Evolutionary conservation across 2,797 vertebrate genomes (phyloP).

Genomic region (Pseudochirops cupreus): DNA sequence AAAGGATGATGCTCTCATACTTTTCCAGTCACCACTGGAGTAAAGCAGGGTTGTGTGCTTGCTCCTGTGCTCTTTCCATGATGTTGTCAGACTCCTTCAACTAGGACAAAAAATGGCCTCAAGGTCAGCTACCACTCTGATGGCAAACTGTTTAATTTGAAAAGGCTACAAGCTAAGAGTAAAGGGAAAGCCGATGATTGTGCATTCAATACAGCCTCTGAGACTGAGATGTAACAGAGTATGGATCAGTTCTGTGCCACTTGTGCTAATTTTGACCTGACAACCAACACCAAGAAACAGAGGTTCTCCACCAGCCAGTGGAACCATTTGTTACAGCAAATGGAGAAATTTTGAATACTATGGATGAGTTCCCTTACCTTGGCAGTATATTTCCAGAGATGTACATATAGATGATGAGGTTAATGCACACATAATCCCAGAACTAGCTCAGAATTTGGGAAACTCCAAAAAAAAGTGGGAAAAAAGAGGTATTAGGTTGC

Average conservation of each 20-base stretch:
- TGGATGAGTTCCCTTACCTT: not conserved
- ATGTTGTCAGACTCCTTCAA: not conserved
- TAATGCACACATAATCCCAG: not conserved
- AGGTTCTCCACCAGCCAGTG: not conserved
- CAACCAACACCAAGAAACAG: not conserved
- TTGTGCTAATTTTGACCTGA: not conserved
- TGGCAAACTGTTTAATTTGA: not conserved
- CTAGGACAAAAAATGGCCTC: not conserved
- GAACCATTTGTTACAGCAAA: not conserved
- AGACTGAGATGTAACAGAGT: not conserved
- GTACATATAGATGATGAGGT: not conserved
- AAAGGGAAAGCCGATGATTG: not conserved
- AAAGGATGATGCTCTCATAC: not conserved
- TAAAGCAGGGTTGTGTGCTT: not conserved
- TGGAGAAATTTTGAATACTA: not conserved
- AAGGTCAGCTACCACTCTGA: not conserved
- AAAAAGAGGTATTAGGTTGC: too few relatives aligned
- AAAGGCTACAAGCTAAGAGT: not conserved
- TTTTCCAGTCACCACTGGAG: not conserved
- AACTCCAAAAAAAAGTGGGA: not conserved
- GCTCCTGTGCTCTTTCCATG: not conserved
- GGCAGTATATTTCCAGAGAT: not conserved
- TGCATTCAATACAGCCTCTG: not conserved
- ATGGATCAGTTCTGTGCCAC: not conserved
- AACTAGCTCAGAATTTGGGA: not conserved